These are phyloP conservation scores for Aethina tumida DNA, from an alignment of 1,140 invertebrate genomes.

Conservation along the genomic window DNA sequence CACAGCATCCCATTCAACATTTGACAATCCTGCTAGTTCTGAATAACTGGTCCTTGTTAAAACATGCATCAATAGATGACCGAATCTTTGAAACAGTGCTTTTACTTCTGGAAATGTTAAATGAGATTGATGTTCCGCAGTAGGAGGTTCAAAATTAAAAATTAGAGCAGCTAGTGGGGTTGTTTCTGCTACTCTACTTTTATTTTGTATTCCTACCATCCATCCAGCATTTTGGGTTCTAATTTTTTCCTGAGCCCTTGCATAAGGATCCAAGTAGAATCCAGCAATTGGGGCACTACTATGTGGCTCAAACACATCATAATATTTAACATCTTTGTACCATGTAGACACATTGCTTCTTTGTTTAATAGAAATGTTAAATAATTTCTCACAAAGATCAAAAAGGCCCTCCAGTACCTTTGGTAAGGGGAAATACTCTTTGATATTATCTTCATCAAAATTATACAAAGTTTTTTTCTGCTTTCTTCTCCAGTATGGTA, in stretches of 20 bases:
- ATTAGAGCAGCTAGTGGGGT: slow-evolving; percentile 69
- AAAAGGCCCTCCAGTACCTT: slow-evolving; percentile 69
- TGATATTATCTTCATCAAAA: slow-evolving; percentile 59
- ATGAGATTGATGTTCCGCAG: slow-evolving; percentile 52
- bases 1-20: slow-evolving; percentile 86
- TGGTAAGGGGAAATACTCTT: slow-evolving; percentile 75
- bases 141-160: slow-evolving; percentile 66
- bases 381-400: slow-evolving; percentile 61
- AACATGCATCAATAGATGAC: slow-evolving; percentile 71
- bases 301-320: slow-evolving; percentile 67
- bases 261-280: slow-evolving; percentile 78
- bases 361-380: slow-evolving; percentile 74
- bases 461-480: slow-evolving; percentile 52
- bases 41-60: slow-evolving; percentile 68
- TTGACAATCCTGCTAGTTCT: slow-evolving; percentile 74
- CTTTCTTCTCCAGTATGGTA: slow-evolving; percentile 76
- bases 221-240: slow-evolving; percentile 45
- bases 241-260: slow-evolving; percentile 52
- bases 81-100: slow-evolving; percentile 75
- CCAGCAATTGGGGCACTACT: slow-evolving; percentile 55
- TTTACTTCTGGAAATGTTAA: slow-evolving; percentile 65
- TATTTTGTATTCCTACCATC: slow-evolving; percentile 57
- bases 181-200: slow-evolving; percentile 47
- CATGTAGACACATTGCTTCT: slow-evolving; percentile 55
- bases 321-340: slow-evolving; percentile 80